Conservation (phyloP, 2,797 vertebrate genomes). For the Macropodus opercularis region DNA sequence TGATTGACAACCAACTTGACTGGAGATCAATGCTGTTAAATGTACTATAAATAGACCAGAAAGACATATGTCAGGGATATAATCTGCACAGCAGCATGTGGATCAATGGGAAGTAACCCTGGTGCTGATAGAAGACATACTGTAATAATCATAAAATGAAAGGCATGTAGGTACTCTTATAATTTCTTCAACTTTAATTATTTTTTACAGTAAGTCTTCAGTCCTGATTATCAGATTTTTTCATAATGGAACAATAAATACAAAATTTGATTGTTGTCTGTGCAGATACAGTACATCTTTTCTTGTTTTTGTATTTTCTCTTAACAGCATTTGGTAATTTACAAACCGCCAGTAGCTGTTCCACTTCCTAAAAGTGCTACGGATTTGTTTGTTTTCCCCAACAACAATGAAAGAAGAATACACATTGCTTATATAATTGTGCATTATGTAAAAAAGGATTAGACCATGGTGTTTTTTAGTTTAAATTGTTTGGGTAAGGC, state of each 20-base stretch:
- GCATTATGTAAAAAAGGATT: not conserved
- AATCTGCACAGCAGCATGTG: conserved; percentile 71
- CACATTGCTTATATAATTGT: conserved; percentile 1
- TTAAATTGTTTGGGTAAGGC: not conserved
- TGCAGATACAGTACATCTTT: too few species aligned
- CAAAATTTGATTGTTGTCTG: too few species aligned
- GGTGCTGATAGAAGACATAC: conserved; percentile 20
- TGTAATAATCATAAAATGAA: not conserved
- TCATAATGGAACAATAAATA: not conserved
- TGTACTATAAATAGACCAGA: conserved; percentile 69
- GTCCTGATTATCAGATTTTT: too few species aligned
- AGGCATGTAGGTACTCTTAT: too few species aligned
- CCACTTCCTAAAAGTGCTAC: conserved; percentile 40
- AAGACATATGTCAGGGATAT: conserved; percentile 74
- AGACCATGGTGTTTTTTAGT: not conserved
- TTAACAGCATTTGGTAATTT: too few species aligned
- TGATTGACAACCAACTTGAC: conserved; percentile 79
- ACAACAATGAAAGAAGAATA: conserved; percentile 2
- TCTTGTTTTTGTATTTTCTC: too few species aligned
- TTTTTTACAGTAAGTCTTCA: not conserved
- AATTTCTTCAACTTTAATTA: not conserved
- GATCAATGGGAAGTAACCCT: conserved; percentile 51
- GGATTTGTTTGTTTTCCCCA: not conserved
- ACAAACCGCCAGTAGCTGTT: too few species aligned
- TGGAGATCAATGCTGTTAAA: conserved; percentile 78